Conservation (phyloP, 2,797 vertebrate species). For the Neoniphon sammara region DNA sequence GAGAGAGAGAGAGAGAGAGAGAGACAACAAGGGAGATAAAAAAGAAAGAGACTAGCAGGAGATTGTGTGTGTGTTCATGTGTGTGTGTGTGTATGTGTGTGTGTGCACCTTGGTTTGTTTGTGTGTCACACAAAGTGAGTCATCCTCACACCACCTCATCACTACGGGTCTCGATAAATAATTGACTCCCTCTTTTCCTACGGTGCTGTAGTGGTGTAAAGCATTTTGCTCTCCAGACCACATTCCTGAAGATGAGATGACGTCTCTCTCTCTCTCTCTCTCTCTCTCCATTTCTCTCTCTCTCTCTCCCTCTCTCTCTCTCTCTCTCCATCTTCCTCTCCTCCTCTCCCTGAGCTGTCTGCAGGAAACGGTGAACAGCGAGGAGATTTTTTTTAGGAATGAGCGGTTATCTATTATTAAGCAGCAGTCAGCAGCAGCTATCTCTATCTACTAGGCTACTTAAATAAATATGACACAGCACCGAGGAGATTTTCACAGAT, state of each 20-base stretch:
- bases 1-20: background rate
- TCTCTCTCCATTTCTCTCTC: constrained; percentile 15
- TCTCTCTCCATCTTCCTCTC: constrained; percentile 30
- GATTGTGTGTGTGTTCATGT: constrained; percentile 14
- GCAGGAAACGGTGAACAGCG: constrained; percentile 55
- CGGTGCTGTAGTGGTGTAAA: constrained; percentile 49
- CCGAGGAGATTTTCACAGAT: constrained; percentile 64
- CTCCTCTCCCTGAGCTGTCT: constrained; percentile 54
- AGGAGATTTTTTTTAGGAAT: constrained; percentile 24
- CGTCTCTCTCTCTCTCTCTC: constrained; percentile 10
- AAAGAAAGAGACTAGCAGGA: background rate
- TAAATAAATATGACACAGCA: constrained; percentile 76
- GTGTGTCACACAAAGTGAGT: constrained; percentile 54
- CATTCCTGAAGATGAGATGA: constrained; percentile 42
- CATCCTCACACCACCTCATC: constrained; percentile 55
- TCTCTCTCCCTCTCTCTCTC: constrained; percentile 26
- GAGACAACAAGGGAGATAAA: constrained; percentile 16
- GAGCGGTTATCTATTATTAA: constrained; percentile 77
- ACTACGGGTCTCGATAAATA: constrained; percentile 63
- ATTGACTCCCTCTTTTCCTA: constrained; percentile 54
- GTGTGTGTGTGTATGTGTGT: constrained; percentile 8
- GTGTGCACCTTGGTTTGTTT: constrained; percentile 14
- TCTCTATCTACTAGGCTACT: constrained; percentile 69
- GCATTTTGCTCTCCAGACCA: constrained; percentile 54
- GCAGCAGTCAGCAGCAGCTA: constrained; percentile 67